Percentiles rank a stretch among this genome's conserved stretches.
These are phyloP conservation scores for Trachops cirrhosus DNA, from an alignment of 2,797 vertebrate species.

Conservation along the genomic window DNA sequence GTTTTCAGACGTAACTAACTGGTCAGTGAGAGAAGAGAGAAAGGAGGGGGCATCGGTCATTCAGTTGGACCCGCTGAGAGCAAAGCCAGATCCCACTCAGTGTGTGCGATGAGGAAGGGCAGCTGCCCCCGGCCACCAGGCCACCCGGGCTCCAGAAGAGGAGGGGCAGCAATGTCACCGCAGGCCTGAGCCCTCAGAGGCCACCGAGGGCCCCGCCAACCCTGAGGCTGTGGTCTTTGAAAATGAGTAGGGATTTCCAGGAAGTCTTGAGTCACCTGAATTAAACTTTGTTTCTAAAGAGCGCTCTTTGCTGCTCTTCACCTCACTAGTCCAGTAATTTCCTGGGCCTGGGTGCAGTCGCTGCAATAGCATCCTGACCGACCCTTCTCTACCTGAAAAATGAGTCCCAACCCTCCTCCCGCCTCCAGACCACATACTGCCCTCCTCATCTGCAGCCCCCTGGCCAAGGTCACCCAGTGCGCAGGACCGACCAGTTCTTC, in stretches of 20 bases:
- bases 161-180: not conserved
- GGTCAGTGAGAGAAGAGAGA: not conserved
- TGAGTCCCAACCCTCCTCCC: not conserved
- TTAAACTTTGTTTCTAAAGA: not conserved
- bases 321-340: not conserved
- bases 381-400: not conserved
- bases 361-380: not conserved
- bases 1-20: not conserved
- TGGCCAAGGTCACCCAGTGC: not conserved
- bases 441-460: not conserved
- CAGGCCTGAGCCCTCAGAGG: not conserved
- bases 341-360: not conserved
- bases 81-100: not conserved
- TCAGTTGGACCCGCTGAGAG: not conserved
- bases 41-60: not conserved
- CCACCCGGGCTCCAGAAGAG: no score
- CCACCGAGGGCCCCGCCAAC: no score
- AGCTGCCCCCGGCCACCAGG: not conserved
- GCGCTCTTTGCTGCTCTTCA: not conserved
- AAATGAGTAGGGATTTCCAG: not conserved
- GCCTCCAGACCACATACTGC: not conserved
- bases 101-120: not conserved
- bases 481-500: not conserved
- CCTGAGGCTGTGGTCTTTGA: not conserved
- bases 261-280: not conserved